These are phyloP conservation scores for Nothoprocta pentlandii DNA, from an alignment of 2,113 vertebrate genomes.

Conservation along the genomic window DNA sequence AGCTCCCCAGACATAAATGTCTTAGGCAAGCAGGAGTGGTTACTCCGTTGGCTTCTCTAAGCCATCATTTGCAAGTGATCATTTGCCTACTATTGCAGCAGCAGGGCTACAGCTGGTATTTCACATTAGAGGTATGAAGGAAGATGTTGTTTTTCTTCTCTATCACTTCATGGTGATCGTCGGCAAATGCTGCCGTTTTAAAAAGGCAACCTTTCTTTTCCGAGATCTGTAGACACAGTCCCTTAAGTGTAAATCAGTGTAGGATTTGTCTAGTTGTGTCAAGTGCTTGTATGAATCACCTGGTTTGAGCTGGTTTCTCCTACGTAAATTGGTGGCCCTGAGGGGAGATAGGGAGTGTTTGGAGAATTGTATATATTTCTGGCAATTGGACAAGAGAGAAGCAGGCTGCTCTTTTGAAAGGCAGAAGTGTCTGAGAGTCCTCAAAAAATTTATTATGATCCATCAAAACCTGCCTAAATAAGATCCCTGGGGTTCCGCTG, in stretches of 20 bases:
- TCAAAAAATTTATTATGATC: neutral
- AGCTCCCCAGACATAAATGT: neutral
- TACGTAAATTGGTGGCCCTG: neutral
- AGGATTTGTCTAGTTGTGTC: neutral
- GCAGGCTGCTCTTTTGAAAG: neutral
- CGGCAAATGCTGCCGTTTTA: constrained; percentile 6
- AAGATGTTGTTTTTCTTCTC: neutral
- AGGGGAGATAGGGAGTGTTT: neutral
- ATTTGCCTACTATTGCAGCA: neutral
- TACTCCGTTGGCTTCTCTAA: neutral
- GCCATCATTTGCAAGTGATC: neutral
- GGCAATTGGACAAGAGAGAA: neutral
- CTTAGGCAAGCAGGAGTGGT: neutral
- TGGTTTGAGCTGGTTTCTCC: neutral
- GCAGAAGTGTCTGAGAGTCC: neutral
- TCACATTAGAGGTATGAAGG: neutral
- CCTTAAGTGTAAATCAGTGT: neutral
- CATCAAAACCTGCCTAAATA: neutral
- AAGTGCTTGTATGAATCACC: neutral
- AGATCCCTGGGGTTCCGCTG: neutral
- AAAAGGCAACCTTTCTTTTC: neutral
- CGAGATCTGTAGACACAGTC: neutral
- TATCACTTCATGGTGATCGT: neutral
- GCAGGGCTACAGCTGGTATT: neutral
- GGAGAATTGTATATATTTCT: neutral